phyloP scores from a whole-genome alignment of 2,113 vertebrate genomes.

The Pandion haliaetus region DNA sequence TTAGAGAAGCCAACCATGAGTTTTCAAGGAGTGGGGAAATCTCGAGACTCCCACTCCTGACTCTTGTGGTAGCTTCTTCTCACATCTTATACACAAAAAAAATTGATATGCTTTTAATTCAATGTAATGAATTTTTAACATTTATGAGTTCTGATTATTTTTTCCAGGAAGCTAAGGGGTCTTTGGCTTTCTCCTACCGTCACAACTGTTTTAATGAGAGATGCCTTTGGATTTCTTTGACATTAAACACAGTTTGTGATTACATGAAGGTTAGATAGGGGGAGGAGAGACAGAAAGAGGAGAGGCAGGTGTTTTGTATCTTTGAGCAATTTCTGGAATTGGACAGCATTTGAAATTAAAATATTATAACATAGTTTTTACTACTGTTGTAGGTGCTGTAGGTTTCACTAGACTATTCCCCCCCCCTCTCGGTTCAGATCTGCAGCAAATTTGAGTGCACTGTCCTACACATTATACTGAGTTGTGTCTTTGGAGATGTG shows the following conservation, averaged over 20 bases:
- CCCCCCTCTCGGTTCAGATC: neutral
- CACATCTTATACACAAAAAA: neutral
- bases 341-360: neutral
- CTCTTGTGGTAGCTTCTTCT: neutral
- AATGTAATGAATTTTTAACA: neutral
- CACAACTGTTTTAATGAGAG: neutral
- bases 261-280: neutral
- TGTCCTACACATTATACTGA: neutral
- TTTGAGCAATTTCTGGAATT: neutral
- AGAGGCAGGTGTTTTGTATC: neutral
- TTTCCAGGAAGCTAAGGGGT: neutral
- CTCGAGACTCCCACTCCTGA: neutral
- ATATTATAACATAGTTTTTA: neutral
- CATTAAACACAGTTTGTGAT: neutral
- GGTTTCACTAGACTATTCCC: neutral
- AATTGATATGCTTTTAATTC: neutral
- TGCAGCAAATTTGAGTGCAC: neutral
- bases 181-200: neutral
- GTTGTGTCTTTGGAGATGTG: slow-evolving; percentile 13
- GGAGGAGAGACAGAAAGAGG: neutral
- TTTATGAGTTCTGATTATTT: neutral
- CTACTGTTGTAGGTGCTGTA: neutral
- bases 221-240: neutral
- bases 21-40: neutral
- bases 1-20: neutral